A percentile compares a stretch with the other conserved stretches of the same genome.
Evolutionary conservation across 2,113 vertebrate genomes (phyloP).

Genomic region (Rhipidura dahli): DNA sequence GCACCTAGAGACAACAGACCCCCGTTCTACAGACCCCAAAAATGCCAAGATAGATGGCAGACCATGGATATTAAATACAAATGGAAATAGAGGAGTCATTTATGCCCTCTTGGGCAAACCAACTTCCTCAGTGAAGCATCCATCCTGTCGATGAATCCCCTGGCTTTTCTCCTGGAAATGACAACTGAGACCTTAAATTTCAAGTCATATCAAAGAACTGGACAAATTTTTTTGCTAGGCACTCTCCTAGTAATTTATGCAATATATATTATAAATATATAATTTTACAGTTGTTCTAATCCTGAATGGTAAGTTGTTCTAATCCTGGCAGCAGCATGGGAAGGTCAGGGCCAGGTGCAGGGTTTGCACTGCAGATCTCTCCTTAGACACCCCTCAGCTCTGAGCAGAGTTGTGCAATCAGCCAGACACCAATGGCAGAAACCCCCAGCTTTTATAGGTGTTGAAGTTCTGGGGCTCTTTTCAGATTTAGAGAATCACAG

Average conservation of each 20-base stretch:
- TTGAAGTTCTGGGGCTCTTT: neutral
- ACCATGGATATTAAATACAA: neutral
- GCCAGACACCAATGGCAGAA: neutral
- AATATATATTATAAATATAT: neutral
- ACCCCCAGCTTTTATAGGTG: neutral
- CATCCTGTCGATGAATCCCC: neutral
- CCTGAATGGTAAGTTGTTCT: neutral
- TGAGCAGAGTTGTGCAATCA: neutral
- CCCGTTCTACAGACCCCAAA: neutral
- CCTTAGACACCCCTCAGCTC: neutral
- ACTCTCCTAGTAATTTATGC: neutral
- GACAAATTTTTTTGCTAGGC: neutral
- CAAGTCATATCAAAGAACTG: neutral
- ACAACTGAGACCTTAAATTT: neutral
- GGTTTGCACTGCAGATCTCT: neutral
- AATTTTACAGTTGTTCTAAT: neutral
- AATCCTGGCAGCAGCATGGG: neutral
- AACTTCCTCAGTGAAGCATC: neutral
- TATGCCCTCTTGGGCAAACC: neutral
- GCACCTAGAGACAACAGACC: neutral
- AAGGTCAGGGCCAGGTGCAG: conserved; percentile 19
- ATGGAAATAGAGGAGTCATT: neutral
- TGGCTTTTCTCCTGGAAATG: neutral
- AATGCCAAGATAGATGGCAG: neutral
- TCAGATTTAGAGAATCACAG: neutral